A percentile compares a stretch with the other conserved stretches of the same genome.
Conservation (phyloP, 2,113 vertebrate genomes). For the Brienomyrus brachyistius region DNA sequence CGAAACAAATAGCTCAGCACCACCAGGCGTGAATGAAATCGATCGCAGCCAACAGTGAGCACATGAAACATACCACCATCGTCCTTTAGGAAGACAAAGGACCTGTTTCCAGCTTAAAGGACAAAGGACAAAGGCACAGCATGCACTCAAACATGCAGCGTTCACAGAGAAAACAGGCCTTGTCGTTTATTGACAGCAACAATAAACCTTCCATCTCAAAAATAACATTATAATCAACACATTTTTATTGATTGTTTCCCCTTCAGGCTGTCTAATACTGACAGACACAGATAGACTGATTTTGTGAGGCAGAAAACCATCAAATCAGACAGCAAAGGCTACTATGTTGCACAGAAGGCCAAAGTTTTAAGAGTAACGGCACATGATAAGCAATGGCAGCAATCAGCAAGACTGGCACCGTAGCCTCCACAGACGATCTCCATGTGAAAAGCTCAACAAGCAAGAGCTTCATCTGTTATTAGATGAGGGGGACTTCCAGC, state of each 20-base stretch:
- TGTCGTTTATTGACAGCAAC: not conserved
- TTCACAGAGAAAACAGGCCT: conserved; percentile 1
- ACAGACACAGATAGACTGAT: not conserved
- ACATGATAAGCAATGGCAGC: not conserved
- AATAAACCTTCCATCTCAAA: not conserved
- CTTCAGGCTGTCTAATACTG: not conserved
- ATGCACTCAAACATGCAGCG: not conserved
- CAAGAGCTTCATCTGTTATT: not conserved
- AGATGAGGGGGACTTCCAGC: not conserved
- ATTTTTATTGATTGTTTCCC: not conserved
- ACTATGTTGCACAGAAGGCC: not conserved
- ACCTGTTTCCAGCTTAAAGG: not conserved
- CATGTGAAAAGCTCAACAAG: not conserved
- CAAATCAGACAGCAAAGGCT: not conserved
- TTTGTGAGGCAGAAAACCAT: not conserved
- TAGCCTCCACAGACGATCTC: not conserved
- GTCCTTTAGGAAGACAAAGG: conserved; percentile 13
- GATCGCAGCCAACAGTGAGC: conserved; percentile 23
- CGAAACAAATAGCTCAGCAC: not conserved
- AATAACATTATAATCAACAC: not conserved
- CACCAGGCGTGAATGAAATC: not conserved
- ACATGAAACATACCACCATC: conserved; percentile 17
- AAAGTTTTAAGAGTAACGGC: not conserved
- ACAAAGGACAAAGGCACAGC: not conserved
- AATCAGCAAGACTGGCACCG: no score